Base-by-base conservation (phyloP, 2,888 invertebrate genomes). In the Branchipolynoe longqiensis region DNA sequence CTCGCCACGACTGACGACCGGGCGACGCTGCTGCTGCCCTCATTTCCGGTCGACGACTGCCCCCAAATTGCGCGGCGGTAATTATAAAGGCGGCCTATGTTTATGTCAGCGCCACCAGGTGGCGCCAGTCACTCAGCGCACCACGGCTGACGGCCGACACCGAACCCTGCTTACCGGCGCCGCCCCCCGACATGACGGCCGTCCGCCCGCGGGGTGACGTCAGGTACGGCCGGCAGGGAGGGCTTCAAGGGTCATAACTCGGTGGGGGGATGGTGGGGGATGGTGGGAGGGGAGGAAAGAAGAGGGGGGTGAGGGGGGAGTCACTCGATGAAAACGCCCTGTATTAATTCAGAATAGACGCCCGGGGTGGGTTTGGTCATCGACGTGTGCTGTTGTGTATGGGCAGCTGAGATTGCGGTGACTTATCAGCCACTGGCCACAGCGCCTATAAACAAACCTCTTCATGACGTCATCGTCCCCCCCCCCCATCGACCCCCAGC, bases 41-140 rank as follows among this genome's bases (percentile, higher is more conserved):
- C 62, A 62, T 62, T 62, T 62, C 62, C 62, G 62, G 62, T 31
- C 3, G 28, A 4, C 28, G 25, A n/a, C n/a, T n/a, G n/a, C n/a
- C n/a, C n/a, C n/a, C 69, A 33, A 22, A 22, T 18, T 25, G 33
- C 64, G 69, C 36, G 28, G 33, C 69, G 0, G 69, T 69, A 69
- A 69, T 69, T 69, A 69, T 69, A 69, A 69, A 69, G 69, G 36
- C 69, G 38, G 69, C 36, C 6, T 69, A 69, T 69, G 69, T 69
- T 69, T 69, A 69, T 69, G 69, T 69, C 69, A 69, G 36, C 36
- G 36, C 69, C 69, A 38, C 69, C 69, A 69, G 69, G 69, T 69
- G 69, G 69, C 36, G 38, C 36, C 22, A 12, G 36, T 69, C 69
- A 69, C 36, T 69, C 69, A 62, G 36, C 69, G 69, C 69, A 33